These are phyloP conservation scores for Microplitis demolitor DNA, from an alignment of 1,140 invertebrate genomes.

Conservation along the genomic window DNA sequence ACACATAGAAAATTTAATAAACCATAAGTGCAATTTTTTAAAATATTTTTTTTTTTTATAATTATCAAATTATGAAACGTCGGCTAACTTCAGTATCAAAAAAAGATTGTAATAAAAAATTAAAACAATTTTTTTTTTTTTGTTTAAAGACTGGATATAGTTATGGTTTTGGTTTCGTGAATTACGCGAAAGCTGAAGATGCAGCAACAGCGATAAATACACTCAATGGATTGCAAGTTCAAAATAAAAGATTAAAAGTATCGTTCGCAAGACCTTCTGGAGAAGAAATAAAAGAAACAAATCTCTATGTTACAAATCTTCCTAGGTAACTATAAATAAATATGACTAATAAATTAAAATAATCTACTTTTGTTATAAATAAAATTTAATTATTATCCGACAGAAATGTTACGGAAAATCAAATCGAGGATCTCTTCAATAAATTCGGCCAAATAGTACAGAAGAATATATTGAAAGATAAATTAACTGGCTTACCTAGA, in stretches of 20 bases:
- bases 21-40: no score
- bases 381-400: no score
- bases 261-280: slow-evolving; percentile 90
- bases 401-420: slow-evolving; percentile 77
- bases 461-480: slow-evolving; percentile 86
- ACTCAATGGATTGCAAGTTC: slow-evolving; percentile 86
- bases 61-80: no score
- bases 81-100: neutral
- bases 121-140: slow-evolving; percentile 32
- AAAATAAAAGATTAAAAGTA: slow-evolving; percentile 77
- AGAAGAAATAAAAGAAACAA: slow-evolving; percentile 93
- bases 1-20: no score
- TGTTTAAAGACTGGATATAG: slow-evolving; percentile 84
- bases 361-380: slow-evolving; percentile 7
- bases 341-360: slow-evolving; percentile 17
- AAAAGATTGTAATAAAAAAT: neutral
- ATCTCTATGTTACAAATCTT: slow-evolving; percentile 92
- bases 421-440: slow-evolving; percentile 83
- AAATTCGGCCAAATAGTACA: slow-evolving; percentile 89
- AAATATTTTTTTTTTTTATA: no score
- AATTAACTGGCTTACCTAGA: slow-evolving; percentile 81
- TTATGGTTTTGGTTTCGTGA: slow-evolving; percentile 96
- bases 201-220: slow-evolving; percentile 83
- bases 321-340: slow-evolving; percentile 65
- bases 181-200: slow-evolving; percentile 84